Evolutionary conservation across 2,797 vertebrate genomes (phyloP).

Genomic region (Poeciliopsis infans): DNA sequence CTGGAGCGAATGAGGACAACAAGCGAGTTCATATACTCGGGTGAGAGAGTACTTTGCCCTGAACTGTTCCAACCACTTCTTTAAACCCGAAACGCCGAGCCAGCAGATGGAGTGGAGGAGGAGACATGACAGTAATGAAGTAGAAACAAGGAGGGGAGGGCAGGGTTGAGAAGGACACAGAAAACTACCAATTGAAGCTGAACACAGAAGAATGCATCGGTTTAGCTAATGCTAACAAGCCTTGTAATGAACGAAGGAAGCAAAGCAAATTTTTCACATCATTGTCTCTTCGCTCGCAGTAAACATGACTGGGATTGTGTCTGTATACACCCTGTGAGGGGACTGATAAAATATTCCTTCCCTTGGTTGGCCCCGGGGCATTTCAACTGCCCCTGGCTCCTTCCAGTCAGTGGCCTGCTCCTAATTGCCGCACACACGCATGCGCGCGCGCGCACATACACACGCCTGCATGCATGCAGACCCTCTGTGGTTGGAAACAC

Average conservation of each 20-base stretch:
- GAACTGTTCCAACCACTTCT: neutral
- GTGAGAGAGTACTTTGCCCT: neutral
- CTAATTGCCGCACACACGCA: slow-evolving; percentile 95
- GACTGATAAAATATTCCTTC: slow-evolving; percentile 81
- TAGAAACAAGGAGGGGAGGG: slow-evolving; percentile 20
- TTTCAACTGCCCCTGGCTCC: slow-evolving; percentile 93
- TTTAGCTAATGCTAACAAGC: slow-evolving; percentile 70
- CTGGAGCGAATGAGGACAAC: neutral
- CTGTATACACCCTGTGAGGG: slow-evolving; percentile 74
- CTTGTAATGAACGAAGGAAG: slow-evolving; percentile 53
- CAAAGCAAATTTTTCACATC: slow-evolving; percentile 69
- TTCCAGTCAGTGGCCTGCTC: slow-evolving; percentile 95
- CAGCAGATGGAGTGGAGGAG: neutral
- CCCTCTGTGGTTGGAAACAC: slow-evolving; percentile 88
- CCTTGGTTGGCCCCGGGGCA: slow-evolving; percentile 93
- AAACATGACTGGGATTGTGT: slow-evolving; percentile 60
- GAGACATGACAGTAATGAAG: slow-evolving; percentile 44
- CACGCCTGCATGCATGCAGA: slow-evolving; percentile 53
- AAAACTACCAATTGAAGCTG: slow-evolving; percentile 56
- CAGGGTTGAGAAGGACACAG: slow-evolving; percentile 40
- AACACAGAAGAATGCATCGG: slow-evolving; percentile 45
- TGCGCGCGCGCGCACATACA: slow-evolving; percentile 61
- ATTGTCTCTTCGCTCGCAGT: slow-evolving; percentile 62
- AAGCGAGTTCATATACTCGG: neutral
- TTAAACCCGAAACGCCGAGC: neutral